These are phyloP conservation scores for Phoenoteleia sp. DNA, from an alignment of 2,888 invertebrate genomes.

Conservation along the genomic window DNA sequence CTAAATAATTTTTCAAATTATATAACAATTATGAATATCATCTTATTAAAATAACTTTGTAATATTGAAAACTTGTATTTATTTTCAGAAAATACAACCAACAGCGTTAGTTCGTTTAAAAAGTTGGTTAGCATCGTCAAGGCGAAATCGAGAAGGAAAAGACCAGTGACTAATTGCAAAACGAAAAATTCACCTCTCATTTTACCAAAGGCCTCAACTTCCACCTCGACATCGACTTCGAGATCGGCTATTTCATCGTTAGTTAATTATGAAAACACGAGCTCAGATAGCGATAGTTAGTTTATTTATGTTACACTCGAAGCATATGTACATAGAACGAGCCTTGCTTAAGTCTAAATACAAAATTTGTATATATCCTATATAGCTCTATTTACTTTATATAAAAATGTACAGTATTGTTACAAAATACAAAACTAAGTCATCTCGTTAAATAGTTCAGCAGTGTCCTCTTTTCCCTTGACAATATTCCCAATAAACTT, in stretches of 20 bases:
- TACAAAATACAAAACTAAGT: slow-evolving; percentile 45
- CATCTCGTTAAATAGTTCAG: background rate
- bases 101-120: too few species aligned
- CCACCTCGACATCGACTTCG: slow-evolving; percentile 71
- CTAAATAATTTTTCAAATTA: too few species aligned
- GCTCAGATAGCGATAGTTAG: slow-evolving; percentile 83
- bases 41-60: too few species aligned
- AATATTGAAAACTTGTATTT: too few species aligned
- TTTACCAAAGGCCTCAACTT: slow-evolving; percentile 72
- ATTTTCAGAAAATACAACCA: too few species aligned
- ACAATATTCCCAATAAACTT: background rate
- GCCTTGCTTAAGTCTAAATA: slow-evolving; percentile 29
- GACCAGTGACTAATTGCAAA: slow-evolving; percentile 53
- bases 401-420: slow-evolving; percentile 58
- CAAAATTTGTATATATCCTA: slow-evolving; percentile 36
- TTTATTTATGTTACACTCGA: slow-evolving; percentile 40
- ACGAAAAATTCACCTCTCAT: slow-evolving; percentile 48
- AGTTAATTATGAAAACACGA: slow-evolving; percentile 84
- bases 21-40: too few species aligned
- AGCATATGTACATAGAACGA: slow-evolving; percentile 73
- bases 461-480: background rate
- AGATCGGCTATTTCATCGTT: slow-evolving; percentile 74
- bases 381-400: slow-evolving; percentile 32
- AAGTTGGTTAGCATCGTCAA: slow-evolving; percentile 79
- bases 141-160: slow-evolving; percentile 76